Base-by-base conservation (phyloP, 1,140 invertebrate genomes). In the Pararge aegeria region DNA sequence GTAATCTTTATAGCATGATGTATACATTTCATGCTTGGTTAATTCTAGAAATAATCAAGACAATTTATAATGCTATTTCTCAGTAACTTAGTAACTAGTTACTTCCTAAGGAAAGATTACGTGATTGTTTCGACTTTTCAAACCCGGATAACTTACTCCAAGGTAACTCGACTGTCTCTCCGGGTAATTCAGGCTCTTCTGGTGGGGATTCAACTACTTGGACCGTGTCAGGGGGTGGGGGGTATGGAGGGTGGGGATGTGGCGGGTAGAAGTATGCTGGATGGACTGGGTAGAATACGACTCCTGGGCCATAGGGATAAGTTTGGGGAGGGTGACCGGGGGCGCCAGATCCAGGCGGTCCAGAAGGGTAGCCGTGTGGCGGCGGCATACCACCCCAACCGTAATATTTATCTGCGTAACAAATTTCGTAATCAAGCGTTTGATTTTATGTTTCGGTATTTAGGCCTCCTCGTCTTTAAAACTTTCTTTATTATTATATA, bases 161-260 rank as follows among this genome's bases (percentile, higher is more conserved):
- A 48, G 86, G 86, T 53, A 89, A 75, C 65, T 87, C 83, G 71
- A 89, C 86, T 34, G 78, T 83, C 55, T 89, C 86, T 55, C 86
- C 86, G 20, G 86, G 81, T 57, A 89, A 68, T 73, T 82, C 70
- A 12, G 85, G 78, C 42, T 83, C 79, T 34, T 65, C 63, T 40
- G 69, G 73, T 29, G 66, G 70, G 30, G 68, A 54, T 19, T 78
- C 73, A 24, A 78, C 78, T 27, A 83, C 68, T 58, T 72, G 44
- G 49, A 65, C 40, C 29, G 55, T 30, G 16, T 63, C 61, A 7
- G 66, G 30, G 38, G 65, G 46, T 6, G 56, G 48, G 10, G 63
- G 57, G 6, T 46, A 46, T 1, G 57, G 68, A 7, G 65, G 61
- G 54, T 74, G 70, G 38, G 53, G 59, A 20, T 60, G 68, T 10